A percentile compares a stretch with the other conserved stretches of the same genome.
Evolutionary conservation across 2,797 vertebrate genomes (phyloP).

Genomic region (Pempheris klunzingeri): DNA sequence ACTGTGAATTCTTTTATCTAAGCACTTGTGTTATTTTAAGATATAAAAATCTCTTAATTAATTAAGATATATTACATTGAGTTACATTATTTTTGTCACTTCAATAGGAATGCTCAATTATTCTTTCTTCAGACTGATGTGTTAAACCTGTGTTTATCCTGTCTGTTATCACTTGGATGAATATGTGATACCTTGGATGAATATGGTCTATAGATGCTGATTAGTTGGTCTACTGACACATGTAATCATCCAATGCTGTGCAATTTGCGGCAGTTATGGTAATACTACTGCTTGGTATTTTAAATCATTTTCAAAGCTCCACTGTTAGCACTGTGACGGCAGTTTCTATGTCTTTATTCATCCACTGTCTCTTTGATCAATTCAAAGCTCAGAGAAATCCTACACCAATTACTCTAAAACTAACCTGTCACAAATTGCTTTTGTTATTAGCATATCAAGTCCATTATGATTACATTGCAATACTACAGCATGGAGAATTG

Average conservation of each 20-base stretch:
- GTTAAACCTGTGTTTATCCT: slow-evolving; percentile 32
- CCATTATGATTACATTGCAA: slow-evolving; percentile 55
- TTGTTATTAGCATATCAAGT: slow-evolving; percentile 62
- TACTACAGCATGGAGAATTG: slow-evolving; percentile 21
- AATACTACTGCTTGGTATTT: slow-evolving; percentile 19
- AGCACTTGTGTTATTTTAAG: slow-evolving; percentile 2
- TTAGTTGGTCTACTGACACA: slow-evolving; percentile 21
- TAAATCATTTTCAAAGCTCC: slow-evolving; percentile 48
- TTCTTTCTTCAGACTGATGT: slow-evolving; percentile 12
- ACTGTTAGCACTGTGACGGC: slow-evolving; percentile 21
- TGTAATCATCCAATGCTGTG: slow-evolving; percentile 22
- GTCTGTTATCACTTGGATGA: slow-evolving; percentile 33
- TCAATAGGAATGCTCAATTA: neutral
- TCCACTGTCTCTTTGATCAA: slow-evolving; percentile 62
- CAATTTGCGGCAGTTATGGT: slow-evolving; percentile 4
- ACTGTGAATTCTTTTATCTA: slow-evolving; percentile 17
- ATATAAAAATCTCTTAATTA: slow-evolving; percentile 22
- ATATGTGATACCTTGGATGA: slow-evolving; percentile 12
- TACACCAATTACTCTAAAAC: slow-evolving; percentile 61
- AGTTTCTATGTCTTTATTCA: slow-evolving; percentile 53
- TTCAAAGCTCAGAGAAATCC: slow-evolving; percentile 56
- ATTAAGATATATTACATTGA: slow-evolving; percentile 18
- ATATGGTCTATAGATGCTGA: slow-evolving; percentile 10
- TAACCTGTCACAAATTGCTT: slow-evolving; percentile 70
- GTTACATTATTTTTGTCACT: slow-evolving; percentile 9